Conservation (phyloP, 2,113 vertebrate species). For the Eupsittula cactorum region DNA sequence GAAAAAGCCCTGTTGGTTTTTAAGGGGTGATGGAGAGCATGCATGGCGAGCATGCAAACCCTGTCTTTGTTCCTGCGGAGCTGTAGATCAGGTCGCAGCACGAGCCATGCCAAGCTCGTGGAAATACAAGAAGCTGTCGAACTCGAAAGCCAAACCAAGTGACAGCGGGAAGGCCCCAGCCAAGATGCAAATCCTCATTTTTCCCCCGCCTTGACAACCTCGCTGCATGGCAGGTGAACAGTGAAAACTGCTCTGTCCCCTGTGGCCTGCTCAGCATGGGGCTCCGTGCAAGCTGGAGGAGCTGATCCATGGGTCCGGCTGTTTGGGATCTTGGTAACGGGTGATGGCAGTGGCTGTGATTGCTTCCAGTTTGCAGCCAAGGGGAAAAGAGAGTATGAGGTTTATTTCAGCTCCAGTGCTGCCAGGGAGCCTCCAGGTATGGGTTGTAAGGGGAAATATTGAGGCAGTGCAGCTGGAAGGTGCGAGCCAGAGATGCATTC, state of each 20-base stretch:
- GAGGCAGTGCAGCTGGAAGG: not conserved
- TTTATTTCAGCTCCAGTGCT: not conserved
- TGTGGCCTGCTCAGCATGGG: not conserved
- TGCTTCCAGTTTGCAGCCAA: not conserved
- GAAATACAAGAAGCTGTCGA: not conserved
- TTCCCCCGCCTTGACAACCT: not conserved
- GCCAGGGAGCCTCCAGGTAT: not conserved
- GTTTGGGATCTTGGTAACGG: rapidly evolving
- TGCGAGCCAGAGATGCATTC: not conserved
- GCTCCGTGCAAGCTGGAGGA: not conserved
- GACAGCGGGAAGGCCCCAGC: not conserved
- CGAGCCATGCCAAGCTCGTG: not conserved
- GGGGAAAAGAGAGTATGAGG: not conserved
- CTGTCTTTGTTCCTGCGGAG: rapidly evolving
- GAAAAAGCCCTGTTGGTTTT: not conserved
- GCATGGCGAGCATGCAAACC: not conserved
- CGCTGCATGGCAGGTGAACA: not conserved
- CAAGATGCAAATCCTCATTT: not conserved
- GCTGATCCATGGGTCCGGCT: not conserved
- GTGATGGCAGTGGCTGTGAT: not conserved
- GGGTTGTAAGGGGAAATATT: not conserved
- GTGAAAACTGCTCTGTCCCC: not conserved
- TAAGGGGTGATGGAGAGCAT: rapidly evolving
- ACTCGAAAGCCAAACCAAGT: not conserved
- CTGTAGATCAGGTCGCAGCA: not conserved